Conservation (phyloP, 2,888 invertebrate genomes). For the Magallana nippona region DNA sequence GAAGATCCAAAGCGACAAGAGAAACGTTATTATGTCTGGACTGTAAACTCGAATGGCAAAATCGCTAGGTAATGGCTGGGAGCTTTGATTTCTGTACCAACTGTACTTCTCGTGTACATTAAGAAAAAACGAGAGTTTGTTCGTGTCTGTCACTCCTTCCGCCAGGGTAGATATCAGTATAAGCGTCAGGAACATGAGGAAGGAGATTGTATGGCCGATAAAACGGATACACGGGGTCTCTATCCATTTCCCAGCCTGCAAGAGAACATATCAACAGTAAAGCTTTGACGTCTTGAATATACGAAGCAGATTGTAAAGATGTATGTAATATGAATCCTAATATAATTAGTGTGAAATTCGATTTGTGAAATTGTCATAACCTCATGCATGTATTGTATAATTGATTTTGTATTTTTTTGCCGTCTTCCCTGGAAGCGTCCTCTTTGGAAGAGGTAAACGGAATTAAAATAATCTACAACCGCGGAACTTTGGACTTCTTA, state of each 20-base stretch:
- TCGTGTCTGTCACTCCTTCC: slow-evolving; percentile 55
- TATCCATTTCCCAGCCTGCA: slow-evolving; percentile 67
- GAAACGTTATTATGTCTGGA: slow-evolving; percentile 60
- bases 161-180: slow-evolving; percentile 65
- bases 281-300: too few relatives aligned
- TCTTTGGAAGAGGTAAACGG: too few relatives aligned
- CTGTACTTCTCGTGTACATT: slow-evolving; percentile 45
- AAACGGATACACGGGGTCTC: slow-evolving; percentile 74
- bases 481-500: too few relatives aligned
- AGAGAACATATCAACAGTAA: background rate
- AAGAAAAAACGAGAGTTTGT: slow-evolving; percentile 45
- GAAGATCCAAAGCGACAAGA: slow-evolving; percentile 61
- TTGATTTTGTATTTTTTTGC: too few relatives aligned
- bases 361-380: too few relatives aligned
- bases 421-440: too few relatives aligned
- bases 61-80: slow-evolving; percentile 50
- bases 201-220: slow-evolving; percentile 72
- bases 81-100: slow-evolving; percentile 30
- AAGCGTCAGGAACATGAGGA: slow-evolving; percentile 69
- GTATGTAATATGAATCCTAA: too few relatives aligned
- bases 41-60: slow-evolving; percentile 59
- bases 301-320: too few relatives aligned
- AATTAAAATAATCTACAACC: too few relatives aligned
- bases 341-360: too few relatives aligned
- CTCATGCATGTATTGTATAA: too few relatives aligned